Percentiles rank a stretch among this genome's conserved stretches.
Evolutionary conservation across 2,888 invertebrate species (phyloP).

Genomic region (Netelia melanura): DNA sequence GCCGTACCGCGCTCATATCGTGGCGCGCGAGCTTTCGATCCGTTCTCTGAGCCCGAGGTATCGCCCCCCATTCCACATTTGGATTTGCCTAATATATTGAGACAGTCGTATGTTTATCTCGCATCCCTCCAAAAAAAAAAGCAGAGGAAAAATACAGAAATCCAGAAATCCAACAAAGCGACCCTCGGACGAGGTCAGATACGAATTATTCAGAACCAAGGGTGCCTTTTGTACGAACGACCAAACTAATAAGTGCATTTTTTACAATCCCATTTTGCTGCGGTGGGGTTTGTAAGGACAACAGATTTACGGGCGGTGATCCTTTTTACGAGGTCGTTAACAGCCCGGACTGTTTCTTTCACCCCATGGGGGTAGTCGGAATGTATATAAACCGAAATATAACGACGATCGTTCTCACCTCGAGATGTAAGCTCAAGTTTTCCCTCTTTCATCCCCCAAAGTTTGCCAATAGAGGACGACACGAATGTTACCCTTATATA

Average conservation of each 20-base stretch:
- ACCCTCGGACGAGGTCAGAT: background rate
- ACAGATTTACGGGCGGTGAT: slow-evolving; percentile 49
- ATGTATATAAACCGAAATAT: slow-evolving; percentile 29
- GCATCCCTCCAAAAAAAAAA: too few species aligned
- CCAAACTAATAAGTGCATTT: background rate
- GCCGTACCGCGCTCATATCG: slow-evolving; percentile 19
- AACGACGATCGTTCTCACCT: background rate
- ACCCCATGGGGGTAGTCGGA: background rate
- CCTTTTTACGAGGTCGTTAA: slow-evolving; percentile 69
- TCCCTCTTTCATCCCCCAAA: slow-evolving; percentile 12
- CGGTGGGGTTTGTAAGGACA: background rate
- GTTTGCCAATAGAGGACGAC: slow-evolving; percentile 1
- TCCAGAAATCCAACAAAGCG: slow-evolving; percentile 6
- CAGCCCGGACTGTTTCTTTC: slow-evolving; percentile 26
- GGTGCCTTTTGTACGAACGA: slow-evolving; percentile 1
- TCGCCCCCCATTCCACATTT: slow-evolving; percentile 1
- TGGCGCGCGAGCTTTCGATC: slow-evolving; percentile 48
- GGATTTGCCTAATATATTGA: slow-evolving; percentile 20
- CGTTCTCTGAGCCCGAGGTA: slow-evolving; percentile 49
- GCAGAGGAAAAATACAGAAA: background rate
- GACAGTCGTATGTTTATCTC: slow-evolving; percentile 3
- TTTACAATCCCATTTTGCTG: slow-evolving; percentile 45
- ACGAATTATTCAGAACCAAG: background rate
- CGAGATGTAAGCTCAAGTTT: background rate
- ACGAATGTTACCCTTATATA: background rate